Base-by-base conservation (phyloP, 2,113 vertebrate genomes). In the Scophthalmus maximus region DNA sequence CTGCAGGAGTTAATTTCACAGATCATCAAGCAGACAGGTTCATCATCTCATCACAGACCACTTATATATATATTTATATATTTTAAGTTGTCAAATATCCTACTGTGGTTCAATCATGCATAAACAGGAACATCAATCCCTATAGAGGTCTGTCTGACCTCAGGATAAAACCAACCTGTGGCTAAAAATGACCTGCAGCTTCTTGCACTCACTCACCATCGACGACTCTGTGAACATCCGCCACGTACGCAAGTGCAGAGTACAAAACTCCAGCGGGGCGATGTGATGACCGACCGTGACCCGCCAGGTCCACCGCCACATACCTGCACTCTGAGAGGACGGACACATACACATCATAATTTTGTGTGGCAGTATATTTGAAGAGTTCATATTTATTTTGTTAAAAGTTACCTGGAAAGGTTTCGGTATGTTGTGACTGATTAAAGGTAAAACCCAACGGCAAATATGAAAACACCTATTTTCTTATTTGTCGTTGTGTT, bases 241-340 rank as follows among this genome's bases (percentile, higher is more conserved):
- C 85, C 78, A 97, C 72, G 0, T 96, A 97, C 8, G 88, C 85
- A 15, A 94, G 82, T 18, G 94, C 91, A 59, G 86, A 6, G 82
- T 96, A 96, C 1, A 76, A 73, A 34, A 87, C 73, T 15, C 97
- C 97, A 2, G 94, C 82, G 42, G 93, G 89, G 10, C 95, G 88
- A 77, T 96, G 96, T 7, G 96, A 96, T 0, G 96, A 98, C 12
- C 90, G 75, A 0, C 97, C 96, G 0, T 98, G 97, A 23, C 97
- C 97, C 3, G 93, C 79, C 42, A 97, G 92, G 78, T 98, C 97
- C 85, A 97, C 55, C 7, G 95, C 95, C 38, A 98, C 90, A 0
- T 94, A 98, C 34, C 79, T 88, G 61, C 68, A 94, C 52, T 91
- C 97, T 99, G 89, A 59, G 1, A 27, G 57, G 14, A 60, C 59